A percentile compares a stretch with the other conserved stretches of the same genome.
Evolutionary conservation across 1,140 invertebrate species (phyloP).

Genomic region (Cephus cinctus): DNA sequence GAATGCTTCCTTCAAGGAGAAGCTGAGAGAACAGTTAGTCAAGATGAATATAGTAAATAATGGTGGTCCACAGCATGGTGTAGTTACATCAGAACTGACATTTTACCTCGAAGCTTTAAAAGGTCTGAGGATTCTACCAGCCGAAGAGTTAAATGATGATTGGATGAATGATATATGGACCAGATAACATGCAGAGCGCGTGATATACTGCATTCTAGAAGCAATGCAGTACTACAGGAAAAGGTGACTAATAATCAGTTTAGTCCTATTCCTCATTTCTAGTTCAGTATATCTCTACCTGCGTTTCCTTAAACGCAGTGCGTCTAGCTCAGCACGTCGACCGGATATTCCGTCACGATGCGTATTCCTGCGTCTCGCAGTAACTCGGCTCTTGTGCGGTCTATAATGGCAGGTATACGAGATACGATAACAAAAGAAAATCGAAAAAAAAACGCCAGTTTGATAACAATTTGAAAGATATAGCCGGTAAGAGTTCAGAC

Average conservation of each 20-base stretch:
- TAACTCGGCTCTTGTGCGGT: no score
- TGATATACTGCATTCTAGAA: constrained; percentile 50
- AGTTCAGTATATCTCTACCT: no score
- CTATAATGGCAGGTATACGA: no score
- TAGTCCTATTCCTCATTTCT: background rate
- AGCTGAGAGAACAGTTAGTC: constrained; percentile 78
- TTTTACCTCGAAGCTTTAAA: constrained; percentile 93
- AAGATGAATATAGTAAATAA: constrained; percentile 91
- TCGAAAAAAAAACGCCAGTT: no score
- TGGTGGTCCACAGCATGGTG: constrained; percentile 92
- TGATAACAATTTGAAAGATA: no score
- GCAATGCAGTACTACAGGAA: constrained; percentile 38
- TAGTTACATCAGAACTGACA: constrained; percentile 92
- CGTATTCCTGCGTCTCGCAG: no score
- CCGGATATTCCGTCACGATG: no score
- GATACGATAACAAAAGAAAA: no score
- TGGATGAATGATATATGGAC: constrained; percentile 80
- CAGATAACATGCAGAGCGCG: constrained; percentile 61
- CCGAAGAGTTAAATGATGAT: constrained; percentile 69
- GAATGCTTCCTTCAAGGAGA: constrained; percentile 84
- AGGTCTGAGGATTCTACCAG: constrained; percentile 77
- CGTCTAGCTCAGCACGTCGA: no score
- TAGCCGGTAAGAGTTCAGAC: no score
- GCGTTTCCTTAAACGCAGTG: no score
- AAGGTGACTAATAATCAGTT: constrained; percentile 29